phyloP scores from a whole-genome alignment of 2,113 vertebrate genomes.

The Thymallus thymallus region DNA sequence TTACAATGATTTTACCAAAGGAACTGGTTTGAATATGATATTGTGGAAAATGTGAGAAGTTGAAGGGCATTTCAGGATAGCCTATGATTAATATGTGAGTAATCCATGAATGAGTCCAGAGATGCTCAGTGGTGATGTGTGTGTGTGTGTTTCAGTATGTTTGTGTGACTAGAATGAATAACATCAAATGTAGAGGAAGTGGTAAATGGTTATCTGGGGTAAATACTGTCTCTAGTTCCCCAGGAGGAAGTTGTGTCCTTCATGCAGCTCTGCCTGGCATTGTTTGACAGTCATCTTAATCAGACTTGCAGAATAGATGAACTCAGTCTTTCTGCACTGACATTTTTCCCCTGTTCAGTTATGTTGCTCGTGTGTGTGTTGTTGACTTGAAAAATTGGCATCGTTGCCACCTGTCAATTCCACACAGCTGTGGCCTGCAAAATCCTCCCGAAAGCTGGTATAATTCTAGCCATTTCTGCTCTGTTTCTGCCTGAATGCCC shows the following conservation, averaged over 20 bases:
- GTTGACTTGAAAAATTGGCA: constrained; percentile 45
- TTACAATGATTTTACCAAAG: background rate
- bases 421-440: constrained; percentile 41
- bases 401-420: constrained; percentile 44
- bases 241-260: background rate
- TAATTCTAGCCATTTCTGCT: constrained; percentile 11
- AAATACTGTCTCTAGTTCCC: no score
- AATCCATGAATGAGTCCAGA: background rate
- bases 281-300: background rate
- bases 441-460: constrained; percentile 27
- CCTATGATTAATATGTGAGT: background rate
- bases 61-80: background rate
- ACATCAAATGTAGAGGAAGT: background rate
- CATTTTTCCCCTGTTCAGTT: background rate
- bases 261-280: background rate
- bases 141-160: background rate
- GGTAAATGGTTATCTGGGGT: background rate
- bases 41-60: background rate
- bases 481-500: constrained; percentile 1
- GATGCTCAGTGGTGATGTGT: background rate
- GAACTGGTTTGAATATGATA: background rate
- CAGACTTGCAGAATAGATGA: background rate
- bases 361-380: constrained; percentile 23
- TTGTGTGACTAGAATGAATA: background rate
- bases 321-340: background rate